Evolutionary conservation across 2,888 invertebrate species (phyloP), one percentile per base, ranked within the genome.

Genomic region (Portevinia maculata): DNA sequence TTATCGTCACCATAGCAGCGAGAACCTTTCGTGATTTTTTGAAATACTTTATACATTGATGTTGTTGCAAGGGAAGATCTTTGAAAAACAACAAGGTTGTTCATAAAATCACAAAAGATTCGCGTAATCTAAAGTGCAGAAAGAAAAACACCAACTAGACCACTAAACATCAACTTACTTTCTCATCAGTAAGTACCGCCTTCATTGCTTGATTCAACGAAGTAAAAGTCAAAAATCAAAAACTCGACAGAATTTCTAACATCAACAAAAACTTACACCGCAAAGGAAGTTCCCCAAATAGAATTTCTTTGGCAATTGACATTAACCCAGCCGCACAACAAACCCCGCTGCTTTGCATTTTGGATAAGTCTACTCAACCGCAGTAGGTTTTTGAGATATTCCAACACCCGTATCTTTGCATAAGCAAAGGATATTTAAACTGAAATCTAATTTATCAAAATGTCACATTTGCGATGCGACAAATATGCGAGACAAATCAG

Each of bases 371-470:
- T 9, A 55, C 30, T 65, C 53, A 32, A 44, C 53, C 32, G n/a
- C 24, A 34, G 48, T 44, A 21, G 34, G 41, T 7, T 17, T 30
- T 30, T 41, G 11, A 44, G n/a, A 59, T 44, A 30, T 30, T 21
- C 67, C 32, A 55, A 44, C 57, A 34, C 21, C 46, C 62, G 79
- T 57, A 81, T 75, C 59, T 74, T 57, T 64, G 69, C 75, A 39
- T 59, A 62, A 69, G 69, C n/a, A 65, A 52, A 50, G 69, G 62
- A 44, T 64, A 74, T 39, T 46, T 37, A 44, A 64, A 70, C 57
- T 19, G 46, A 75, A 64, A 75, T 64, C 57, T 81, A 75, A 81
- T 75, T 75, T 81, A 75, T 81, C 79, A 81, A 70, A 79, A 44
- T 62, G 79, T 59, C 79, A 75, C 75, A 37, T 50, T 73, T 64